phyloP scores from a whole-genome alignment of 2,888 invertebrate genomes.

The Gonocerus acuteangulatus region DNA sequence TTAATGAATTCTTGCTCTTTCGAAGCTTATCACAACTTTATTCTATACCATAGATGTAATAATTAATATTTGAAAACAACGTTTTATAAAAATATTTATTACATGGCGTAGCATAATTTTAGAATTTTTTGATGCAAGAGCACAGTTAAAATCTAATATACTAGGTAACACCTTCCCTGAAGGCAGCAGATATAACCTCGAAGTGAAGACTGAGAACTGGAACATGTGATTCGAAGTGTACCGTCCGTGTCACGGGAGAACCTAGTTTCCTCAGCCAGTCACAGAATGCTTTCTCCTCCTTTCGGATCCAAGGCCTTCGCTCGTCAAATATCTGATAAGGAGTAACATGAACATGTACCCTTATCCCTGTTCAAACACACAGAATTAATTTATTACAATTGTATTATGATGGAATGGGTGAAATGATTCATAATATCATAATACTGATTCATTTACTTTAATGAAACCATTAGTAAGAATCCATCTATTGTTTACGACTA shows the following conservation, averaged over 20 bases:
- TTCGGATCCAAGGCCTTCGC: conserved; percentile 72
- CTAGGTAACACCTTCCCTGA: conserved; percentile 42
- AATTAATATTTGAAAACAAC: no score
- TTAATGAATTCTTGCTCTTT: no score
- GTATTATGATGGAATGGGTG: no score
- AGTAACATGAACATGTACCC: conserved; percentile 72
- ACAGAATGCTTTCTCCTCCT: conserved; percentile 72
- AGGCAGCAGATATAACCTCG: conserved; percentile 56
- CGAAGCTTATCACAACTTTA: no score
- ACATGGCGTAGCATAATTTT: background rate
- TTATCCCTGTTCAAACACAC: conserved; percentile 49
- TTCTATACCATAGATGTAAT: no score
- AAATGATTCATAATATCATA: no score
- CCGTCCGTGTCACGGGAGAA: conserved; percentile 54
- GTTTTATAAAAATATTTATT: no score
- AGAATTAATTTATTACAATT: background rate
- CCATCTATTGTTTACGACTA: no score
- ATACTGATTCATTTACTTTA: no score
- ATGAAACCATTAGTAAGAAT: background rate
- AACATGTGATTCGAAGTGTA: conserved; percentile 54
- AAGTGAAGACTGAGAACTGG: conserved; percentile 67
- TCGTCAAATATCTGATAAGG: conserved; percentile 83
- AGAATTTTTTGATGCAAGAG: no score
- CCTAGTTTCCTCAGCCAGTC: conserved; percentile 57
- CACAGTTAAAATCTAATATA: background rate